Percentiles rank a stretch among this genome's conserved stretches.
Evolutionary conservation across 2,888 invertebrate species (phyloP).

Genomic region (Drosophila nr. perissopoda): DNA sequence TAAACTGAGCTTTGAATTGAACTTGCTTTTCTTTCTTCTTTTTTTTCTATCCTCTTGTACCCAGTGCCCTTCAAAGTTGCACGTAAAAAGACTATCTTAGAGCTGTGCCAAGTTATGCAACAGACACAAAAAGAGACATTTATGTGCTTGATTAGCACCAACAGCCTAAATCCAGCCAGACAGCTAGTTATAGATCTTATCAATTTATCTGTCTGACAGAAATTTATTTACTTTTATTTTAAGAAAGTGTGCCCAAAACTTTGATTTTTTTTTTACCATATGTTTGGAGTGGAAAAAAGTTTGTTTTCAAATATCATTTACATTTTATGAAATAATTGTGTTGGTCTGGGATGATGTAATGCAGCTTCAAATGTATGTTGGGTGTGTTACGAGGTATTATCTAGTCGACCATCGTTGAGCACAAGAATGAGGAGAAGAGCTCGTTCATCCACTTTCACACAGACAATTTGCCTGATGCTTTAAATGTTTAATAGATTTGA

Average conservation of each 20-base stretch:
- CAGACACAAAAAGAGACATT: background rate
- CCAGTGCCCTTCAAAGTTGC: too few relatives aligned
- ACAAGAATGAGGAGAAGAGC: background rate
- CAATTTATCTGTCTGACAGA: background rate
- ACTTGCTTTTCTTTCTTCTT: slow-evolving; percentile 3
- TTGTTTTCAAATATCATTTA: background rate
- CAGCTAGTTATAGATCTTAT: background rate
- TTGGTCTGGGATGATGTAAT: background rate
- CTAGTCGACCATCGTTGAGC: background rate
- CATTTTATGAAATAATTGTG: background rate
- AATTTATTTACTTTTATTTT: background rate
- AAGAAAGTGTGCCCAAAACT: background rate
- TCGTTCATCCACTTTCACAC: background rate
- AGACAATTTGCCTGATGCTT: background rate
- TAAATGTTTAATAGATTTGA: slow-evolving; percentile 11
- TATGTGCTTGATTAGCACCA: background rate
- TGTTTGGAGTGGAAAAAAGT: background rate
- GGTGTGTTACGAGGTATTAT: background rate
- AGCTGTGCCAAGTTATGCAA: background rate
- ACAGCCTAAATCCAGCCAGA: background rate
- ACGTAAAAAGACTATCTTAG: background rate
- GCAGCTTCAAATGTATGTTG: too few relatives aligned
- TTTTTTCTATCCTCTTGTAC: background rate
- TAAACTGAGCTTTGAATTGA: slow-evolving; percentile 46
- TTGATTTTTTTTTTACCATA: background rate